These are phyloP conservation scores for Danio jaintianensis DNA, from an alignment of 2,797 vertebrate species.

Conservation along the genomic window DNA sequence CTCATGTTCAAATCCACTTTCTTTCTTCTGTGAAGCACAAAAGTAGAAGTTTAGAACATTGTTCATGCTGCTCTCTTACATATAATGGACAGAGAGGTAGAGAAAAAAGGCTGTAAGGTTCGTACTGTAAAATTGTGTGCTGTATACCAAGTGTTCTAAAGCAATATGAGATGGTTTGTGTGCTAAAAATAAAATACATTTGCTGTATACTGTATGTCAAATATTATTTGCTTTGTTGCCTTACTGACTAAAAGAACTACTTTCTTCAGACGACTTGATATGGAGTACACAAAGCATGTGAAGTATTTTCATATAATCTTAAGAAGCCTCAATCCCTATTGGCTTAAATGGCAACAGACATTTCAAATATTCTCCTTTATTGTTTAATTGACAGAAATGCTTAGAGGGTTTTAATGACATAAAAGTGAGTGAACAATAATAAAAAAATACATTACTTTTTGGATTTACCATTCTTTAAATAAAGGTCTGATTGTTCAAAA, in stretches of 20 bases:
- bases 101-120: background rate
- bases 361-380: background rate
- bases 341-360: background rate
- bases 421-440: background rate
- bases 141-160: background rate
- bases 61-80: background rate
- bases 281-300: background rate
- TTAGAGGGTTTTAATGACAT: background rate
- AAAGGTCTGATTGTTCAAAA: background rate
- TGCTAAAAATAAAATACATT: too few species aligned
- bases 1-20: background rate
- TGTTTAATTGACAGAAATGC: background rate
- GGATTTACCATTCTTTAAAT: too few species aligned
- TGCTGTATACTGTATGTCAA: too few species aligned
- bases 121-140: background rate
- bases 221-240: too few species aligned
- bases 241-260: background rate
- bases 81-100: background rate
- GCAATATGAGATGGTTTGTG: background rate
- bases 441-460: slow-evolving; percentile 10
- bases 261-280: background rate
- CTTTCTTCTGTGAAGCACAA: background rate
- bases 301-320: background rate
- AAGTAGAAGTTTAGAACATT: background rate
- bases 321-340: background rate